Percentiles rank a stretch among this genome's conserved stretches.
These are phyloP conservation scores for Eurystomus glaucurus DNA, from an alignment of 2,797 vertebrate species.

Conservation along the genomic window DNA sequence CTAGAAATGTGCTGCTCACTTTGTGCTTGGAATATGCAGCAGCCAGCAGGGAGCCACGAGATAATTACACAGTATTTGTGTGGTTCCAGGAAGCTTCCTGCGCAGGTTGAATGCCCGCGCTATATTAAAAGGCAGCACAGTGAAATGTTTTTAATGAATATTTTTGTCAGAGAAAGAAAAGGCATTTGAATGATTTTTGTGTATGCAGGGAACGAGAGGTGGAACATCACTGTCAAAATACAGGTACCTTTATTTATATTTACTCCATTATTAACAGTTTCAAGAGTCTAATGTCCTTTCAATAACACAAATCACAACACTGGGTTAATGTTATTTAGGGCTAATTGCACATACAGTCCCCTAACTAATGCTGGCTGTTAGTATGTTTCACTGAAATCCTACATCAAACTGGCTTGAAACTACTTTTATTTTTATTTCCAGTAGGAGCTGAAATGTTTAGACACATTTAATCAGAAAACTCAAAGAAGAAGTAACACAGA, in stretches of 20 bases:
- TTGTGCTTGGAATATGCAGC: conserved; percentile 92
- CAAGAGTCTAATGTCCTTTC: conserved; percentile 78
- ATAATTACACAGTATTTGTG: conserved; percentile 99
- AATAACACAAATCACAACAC: conserved; percentile 77
- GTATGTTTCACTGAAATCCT: conserved; percentile 69
- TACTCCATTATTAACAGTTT: conserved; percentile 82
- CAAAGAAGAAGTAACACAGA: conserved; percentile 83
- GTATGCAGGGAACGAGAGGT: conserved; percentile 82
- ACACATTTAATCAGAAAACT: conserved; percentile 83
- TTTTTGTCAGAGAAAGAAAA: conserved; percentile 90
- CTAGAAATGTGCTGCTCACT: conserved; percentile 88
- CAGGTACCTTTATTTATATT: conserved; percentile 87
- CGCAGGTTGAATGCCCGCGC: conserved; percentile 87
- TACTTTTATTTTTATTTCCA: conserved; percentile 76
- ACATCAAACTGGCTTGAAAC: conserved; percentile 68
- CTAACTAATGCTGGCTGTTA: conserved; percentile 75
- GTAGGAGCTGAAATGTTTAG: conserved; percentile 83
- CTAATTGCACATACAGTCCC: conserved; percentile 80
- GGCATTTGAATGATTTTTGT: conserved; percentile 89
- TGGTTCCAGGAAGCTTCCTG: conserved; percentile 92
- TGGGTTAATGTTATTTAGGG: conserved; percentile 78
- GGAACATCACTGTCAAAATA: conserved; percentile 89
- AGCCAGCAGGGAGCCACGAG: conserved; percentile 92
- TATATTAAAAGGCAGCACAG: conserved; percentile 90
- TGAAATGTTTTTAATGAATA: conserved; percentile 95